Conservation (phyloP, 2,113 vertebrate genomes). For the Hyla sarda region DNA sequence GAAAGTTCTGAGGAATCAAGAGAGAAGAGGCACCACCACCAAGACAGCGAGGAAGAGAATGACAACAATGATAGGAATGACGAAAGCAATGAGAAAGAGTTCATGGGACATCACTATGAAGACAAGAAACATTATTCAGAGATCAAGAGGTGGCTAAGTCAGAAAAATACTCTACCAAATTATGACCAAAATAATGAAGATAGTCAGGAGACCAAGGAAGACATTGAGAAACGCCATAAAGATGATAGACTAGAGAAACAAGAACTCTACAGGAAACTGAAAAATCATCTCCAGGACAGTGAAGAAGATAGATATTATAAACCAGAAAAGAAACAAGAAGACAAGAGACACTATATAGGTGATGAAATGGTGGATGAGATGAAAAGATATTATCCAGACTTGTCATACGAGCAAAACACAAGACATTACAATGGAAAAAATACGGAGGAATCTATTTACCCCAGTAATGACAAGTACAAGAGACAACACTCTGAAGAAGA, state of each 20-base stretch:
- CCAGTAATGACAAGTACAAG: constrained; percentile 61
- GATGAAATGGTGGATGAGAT: constrained; percentile 59
- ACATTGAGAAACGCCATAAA: constrained; percentile 20
- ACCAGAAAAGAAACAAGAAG: constrained; percentile 59
- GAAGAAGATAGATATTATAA: constrained; percentile 61
- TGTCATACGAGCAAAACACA: constrained; percentile 62
- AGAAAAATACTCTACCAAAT: constrained; percentile 34
- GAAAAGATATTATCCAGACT: constrained; percentile 61
- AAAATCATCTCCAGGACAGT: background rate
- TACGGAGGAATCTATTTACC: constrained; percentile 59
- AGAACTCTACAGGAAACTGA: constrained; percentile 54
- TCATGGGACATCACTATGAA: constrained; percentile 44
- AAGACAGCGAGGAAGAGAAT: constrained; percentile 62
- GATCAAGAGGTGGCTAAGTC: constrained; percentile 36
- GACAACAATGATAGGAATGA: constrained; percentile 58
- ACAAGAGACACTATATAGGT: constrained; percentile 58
- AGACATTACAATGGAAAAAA: constrained; percentile 60
- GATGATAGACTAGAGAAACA: constrained; percentile 62
- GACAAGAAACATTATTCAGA: constrained; percentile 52
- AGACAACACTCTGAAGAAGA: constrained; percentile 62
- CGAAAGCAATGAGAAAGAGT: constrained; percentile 64
- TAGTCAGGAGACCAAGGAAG: constrained; percentile 51
- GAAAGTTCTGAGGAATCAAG: constrained; percentile 56
- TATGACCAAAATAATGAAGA: constrained; percentile 51
- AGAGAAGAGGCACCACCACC: constrained; percentile 60